Conservation (phyloP, 2,113 vertebrate species). For the Malaclemys terrapin region DNA sequence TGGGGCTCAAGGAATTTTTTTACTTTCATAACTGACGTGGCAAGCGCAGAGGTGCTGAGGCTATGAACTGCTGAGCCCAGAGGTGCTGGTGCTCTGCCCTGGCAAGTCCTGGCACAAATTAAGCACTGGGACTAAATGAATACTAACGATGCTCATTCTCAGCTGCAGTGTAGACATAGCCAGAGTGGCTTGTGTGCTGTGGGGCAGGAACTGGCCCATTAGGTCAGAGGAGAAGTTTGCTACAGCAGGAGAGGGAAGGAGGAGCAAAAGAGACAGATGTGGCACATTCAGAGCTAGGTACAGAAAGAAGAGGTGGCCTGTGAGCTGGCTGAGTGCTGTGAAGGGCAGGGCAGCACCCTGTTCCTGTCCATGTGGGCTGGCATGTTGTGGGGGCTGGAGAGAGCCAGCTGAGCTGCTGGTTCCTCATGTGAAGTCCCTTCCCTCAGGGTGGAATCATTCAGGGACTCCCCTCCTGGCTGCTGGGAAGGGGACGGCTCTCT, state of each 20-base stretch:
- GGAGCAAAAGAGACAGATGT: neutral
- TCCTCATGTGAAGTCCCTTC: neutral
- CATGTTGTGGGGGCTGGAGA: neutral
- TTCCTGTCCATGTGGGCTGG: accelerated
- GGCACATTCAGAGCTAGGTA: neutral
- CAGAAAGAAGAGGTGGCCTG: neutral
- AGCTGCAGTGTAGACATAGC: too few species aligned
- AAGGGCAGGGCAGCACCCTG: neutral
- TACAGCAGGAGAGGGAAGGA: neutral
- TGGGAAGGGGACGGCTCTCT: neutral
- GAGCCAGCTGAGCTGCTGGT: neutral
- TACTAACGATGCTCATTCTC: neutral
- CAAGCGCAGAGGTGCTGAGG: too few species aligned
- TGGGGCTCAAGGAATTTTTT: too few species aligned
- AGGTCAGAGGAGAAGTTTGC: neutral
- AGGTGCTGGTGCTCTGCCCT: too few species aligned
- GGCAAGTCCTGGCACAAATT: too few species aligned
- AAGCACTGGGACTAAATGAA: too few species aligned
- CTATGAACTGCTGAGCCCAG: too few species aligned
- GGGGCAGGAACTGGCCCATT: neutral
- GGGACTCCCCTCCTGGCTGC: accelerated
- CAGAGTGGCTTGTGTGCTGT: neutral
- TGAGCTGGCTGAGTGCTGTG: neutral
- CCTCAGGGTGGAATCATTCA: neutral
- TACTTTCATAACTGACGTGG: too few species aligned